Conservation (phyloP, 1,140 invertebrate genomes). For the Drosophila grimshawi region DNA sequence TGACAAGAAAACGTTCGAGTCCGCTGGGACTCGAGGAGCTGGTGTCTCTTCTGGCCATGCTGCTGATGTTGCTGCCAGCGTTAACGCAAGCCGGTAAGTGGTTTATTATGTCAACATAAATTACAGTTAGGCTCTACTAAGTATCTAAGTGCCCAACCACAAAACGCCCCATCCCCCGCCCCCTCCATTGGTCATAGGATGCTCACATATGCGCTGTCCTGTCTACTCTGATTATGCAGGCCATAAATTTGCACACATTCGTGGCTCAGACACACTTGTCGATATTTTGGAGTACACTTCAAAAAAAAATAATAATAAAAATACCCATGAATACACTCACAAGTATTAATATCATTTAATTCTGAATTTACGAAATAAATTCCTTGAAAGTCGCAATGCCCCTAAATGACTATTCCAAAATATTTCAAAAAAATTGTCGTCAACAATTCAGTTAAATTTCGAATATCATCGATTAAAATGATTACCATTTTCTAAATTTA, state of each 20-base stretch:
- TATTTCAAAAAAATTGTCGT: too few species aligned
- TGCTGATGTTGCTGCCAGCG: slow-evolving; percentile 65
- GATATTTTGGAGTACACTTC: slow-evolving; percentile 42
- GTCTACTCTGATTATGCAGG: slow-evolving; percentile 27
- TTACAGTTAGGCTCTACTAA: slow-evolving; percentile 61
- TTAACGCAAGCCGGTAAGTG: slow-evolving; percentile 83
- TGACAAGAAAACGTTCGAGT: slow-evolving; percentile 84
- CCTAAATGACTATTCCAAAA: too few species aligned
- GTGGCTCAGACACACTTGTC: slow-evolving; percentile 32
- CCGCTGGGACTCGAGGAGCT: slow-evolving; percentile 83
- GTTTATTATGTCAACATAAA: slow-evolving; percentile 83
- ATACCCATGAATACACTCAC: too few species aligned
- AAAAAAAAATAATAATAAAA: neutral
- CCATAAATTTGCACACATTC: slow-evolving; percentile 38
- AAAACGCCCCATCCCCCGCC: neutral
- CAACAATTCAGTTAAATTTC: too few species aligned
- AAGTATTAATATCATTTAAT: too few species aligned
- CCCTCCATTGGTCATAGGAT: slow-evolving; percentile 1
- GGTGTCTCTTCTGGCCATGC: slow-evolving; percentile 72
- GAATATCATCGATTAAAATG: too few species aligned
- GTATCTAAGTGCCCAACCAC: slow-evolving; percentile 28
- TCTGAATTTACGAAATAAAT: too few species aligned
- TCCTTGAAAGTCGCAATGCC: too few species aligned
- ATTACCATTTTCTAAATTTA: too few species aligned
- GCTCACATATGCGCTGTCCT: slow-evolving; percentile 29